phyloP scores from a whole-genome alignment of 2,888 invertebrate genomes.

The Eupithecia abbreviata region DNA sequence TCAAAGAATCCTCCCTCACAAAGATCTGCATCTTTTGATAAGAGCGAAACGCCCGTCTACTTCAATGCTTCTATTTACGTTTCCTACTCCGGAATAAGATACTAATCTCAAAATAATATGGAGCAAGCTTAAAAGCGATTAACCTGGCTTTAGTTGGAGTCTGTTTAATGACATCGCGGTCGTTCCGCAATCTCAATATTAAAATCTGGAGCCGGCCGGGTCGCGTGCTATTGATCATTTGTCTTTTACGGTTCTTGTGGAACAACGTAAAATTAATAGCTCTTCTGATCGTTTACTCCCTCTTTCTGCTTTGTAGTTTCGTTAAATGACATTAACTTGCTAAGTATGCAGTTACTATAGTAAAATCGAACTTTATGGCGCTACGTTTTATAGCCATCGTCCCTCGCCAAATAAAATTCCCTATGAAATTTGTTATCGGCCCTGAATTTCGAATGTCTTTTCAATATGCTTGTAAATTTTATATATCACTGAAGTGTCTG shows the following conservation, averaged over 20 bases:
- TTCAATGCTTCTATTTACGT: constrained; percentile 17
- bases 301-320: constrained; percentile 49
- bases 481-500: constrained; percentile 23
- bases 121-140: constrained; percentile 54
- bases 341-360: constrained; percentile 40
- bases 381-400: constrained; percentile 32
- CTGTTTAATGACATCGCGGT: constrained; percentile 58
- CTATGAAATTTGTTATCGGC: constrained; percentile 25
- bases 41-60: constrained; percentile 6
- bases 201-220: constrained; percentile 55
- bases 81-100: constrained; percentile 29
- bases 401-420: constrained; percentile 32
- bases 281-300: constrained; percentile 54
- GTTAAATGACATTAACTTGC: constrained; percentile 48
- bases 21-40: constrained; percentile 4
- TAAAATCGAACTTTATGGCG: constrained; percentile 39
- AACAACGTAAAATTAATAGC: constrained; percentile 67
- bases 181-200: constrained; percentile 62
- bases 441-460: constrained; percentile 26
- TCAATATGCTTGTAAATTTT: constrained; percentile 30
- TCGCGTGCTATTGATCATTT: constrained; percentile 66
- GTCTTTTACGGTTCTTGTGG: constrained; percentile 66
- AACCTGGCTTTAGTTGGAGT: constrained; percentile 54
- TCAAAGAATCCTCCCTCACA: background rate
- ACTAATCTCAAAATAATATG: constrained; percentile 49